Conservation (phyloP, 2,113 vertebrate species). For the Gnathonemus longibarbis region DNA sequence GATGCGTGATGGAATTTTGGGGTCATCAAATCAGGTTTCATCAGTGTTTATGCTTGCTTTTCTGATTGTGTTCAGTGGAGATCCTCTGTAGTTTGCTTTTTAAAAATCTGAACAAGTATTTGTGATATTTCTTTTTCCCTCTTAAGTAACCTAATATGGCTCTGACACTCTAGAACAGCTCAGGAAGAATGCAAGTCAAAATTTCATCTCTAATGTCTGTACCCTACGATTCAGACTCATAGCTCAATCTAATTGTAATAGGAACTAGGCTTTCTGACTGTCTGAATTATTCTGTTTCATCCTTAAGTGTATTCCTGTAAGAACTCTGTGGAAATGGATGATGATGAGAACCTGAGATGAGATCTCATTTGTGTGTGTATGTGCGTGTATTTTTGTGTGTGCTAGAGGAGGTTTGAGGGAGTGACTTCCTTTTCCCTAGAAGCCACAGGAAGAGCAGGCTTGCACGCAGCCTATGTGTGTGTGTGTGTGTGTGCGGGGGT, state of each 20-base stretch:
- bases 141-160: background rate
- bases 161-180: background rate
- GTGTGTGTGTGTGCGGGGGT: background rate
- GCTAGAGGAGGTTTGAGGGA: background rate
- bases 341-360: background rate
- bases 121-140: background rate
- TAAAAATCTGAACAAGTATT: background rate
- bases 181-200: background rate
- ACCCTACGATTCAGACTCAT: background rate
- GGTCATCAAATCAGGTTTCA: background rate
- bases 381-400: background rate
- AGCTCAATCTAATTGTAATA: background rate
- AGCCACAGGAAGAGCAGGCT: background rate
- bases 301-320: background rate
- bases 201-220: background rate
- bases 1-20: background rate
- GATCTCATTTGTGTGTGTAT: background rate
- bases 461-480: background rate
- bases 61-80: background rate
- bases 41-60: background rate
- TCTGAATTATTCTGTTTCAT: background rate
- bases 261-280: background rate
- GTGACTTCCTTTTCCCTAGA: constrained; percentile 9
- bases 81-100: background rate
- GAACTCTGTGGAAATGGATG: background rate